Percentiles rank a stretch among this genome's conserved stretches.
phyloP scores from a whole-genome alignment of 2,113 vertebrate genomes.

The Heterocephalus glaber region DNA sequence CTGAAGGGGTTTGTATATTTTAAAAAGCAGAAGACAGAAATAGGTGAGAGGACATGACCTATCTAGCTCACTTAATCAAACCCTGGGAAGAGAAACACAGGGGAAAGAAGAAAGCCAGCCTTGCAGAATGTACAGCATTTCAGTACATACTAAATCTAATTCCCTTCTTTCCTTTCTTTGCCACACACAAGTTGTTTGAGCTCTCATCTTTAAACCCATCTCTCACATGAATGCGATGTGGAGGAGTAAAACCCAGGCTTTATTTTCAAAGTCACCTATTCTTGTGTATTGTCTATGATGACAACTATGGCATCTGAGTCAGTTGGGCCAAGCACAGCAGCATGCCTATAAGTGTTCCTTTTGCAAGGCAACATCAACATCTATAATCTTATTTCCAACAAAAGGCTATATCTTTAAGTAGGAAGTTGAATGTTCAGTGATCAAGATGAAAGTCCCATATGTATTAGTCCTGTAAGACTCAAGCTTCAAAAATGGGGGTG shows the following conservation, averaged over 20 bases:
- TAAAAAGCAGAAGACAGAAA: background rate
- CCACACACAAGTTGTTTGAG: background rate
- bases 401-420: background rate
- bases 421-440: background rate
- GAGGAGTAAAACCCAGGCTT: background rate
- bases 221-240: background rate
- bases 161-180: background rate
- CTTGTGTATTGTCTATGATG: background rate
- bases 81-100: background rate
- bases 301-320: background rate
- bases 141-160: rapidly evolving
- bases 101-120: background rate
- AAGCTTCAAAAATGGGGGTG: background rate
- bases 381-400: background rate
- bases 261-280: background rate
- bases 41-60: background rate
- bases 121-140: background rate
- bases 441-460: background rate
- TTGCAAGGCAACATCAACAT: background rate
- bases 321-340: background rate
- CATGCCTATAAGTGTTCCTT: background rate
- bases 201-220: background rate
- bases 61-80: background rate
- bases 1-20: background rate
- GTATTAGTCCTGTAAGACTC: background rate